Conservation (phyloP, 2,113 vertebrate genomes). For the Ciconia stormi region DNA sequence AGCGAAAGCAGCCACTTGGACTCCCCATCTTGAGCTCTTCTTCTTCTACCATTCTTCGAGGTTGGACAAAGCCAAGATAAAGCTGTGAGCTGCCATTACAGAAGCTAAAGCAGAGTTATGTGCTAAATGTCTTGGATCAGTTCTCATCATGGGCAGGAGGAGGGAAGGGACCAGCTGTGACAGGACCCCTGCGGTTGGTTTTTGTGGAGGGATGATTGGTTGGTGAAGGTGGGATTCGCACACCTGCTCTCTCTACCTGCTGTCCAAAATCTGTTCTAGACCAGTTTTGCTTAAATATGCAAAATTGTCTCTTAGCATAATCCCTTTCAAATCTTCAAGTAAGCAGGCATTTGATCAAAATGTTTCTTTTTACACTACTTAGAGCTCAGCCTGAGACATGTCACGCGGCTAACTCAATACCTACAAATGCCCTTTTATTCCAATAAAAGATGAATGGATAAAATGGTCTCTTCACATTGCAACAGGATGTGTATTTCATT, state of each 20-base stretch:
- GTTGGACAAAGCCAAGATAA: not conserved
- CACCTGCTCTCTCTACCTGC: not conserved
- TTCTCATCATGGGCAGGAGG: not conserved
- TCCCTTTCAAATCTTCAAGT: not conserved
- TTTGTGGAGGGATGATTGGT: not conserved
- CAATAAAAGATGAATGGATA: not conserved
- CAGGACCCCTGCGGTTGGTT: not conserved
- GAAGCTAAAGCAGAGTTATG: not conserved
- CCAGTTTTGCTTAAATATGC: not conserved
- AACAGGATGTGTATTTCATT: not conserved
- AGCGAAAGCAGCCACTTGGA: not conserved
- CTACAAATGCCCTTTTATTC: conserved; percentile 12
- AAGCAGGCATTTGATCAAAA: not conserved
- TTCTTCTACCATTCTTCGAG: not conserved
- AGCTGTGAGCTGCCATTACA: not conserved
- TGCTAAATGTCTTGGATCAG: not conserved
- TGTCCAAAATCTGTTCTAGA: not conserved
- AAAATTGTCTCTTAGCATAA: not conserved
- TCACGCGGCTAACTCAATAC: not conserved
- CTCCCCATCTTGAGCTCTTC: not conserved
- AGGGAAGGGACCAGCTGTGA: not conserved
- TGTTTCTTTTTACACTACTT: not conserved
- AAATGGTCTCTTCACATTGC: not conserved
- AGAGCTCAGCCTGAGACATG: not conserved
- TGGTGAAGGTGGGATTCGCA: not conserved